A percentile compares a stretch with the other conserved stretches of the same genome.
Evolutionary conservation across 1,140 invertebrate genomes (phyloP).

Genomic region (Ceratina calcarata): DNA sequence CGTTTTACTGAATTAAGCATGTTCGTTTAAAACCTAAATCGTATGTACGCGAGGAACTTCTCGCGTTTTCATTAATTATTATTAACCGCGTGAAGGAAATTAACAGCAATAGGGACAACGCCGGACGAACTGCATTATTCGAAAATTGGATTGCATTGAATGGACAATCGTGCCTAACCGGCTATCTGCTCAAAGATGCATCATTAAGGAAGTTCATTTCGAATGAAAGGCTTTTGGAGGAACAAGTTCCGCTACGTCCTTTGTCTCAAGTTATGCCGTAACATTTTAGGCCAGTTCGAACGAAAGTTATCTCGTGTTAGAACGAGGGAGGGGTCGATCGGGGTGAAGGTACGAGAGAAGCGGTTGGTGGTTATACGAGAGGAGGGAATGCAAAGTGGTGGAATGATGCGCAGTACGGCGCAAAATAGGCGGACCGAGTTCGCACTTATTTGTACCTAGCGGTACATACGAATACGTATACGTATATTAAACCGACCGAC

Average conservation of each 20-base stretch:
- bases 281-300: slow-evolving; percentile 28
- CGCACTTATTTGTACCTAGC: slow-evolving; percentile 39
- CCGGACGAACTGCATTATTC: neutral
- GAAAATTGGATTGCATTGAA: neutral
- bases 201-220: slow-evolving; percentile 33
- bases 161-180: neutral
- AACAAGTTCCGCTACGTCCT: slow-evolving; percentile 26
- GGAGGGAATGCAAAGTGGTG: neutral
- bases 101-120: neutral
- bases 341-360: neutral
- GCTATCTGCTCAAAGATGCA: slow-evolving; percentile 5
- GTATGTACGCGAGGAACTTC: neutral
- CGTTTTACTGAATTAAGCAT: too few species aligned
- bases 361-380: neutral
- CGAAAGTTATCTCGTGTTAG: slow-evolving; percentile 38
- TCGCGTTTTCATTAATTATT: neutral
- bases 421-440: slow-evolving; percentile 40
- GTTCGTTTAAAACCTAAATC: too few species aligned
- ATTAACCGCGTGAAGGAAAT: neutral
- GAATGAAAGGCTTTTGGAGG: slow-evolving; percentile 16
- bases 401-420: slow-evolving; percentile 36
- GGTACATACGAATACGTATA: slow-evolving; percentile 24
- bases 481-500: slow-evolving; percentile 2
- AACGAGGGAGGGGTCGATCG: slow-evolving; percentile 29
- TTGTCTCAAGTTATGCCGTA: slow-evolving; percentile 41